Conservation (phyloP, 2,113 vertebrate genomes). For the Toxotes chatareus region DNA sequence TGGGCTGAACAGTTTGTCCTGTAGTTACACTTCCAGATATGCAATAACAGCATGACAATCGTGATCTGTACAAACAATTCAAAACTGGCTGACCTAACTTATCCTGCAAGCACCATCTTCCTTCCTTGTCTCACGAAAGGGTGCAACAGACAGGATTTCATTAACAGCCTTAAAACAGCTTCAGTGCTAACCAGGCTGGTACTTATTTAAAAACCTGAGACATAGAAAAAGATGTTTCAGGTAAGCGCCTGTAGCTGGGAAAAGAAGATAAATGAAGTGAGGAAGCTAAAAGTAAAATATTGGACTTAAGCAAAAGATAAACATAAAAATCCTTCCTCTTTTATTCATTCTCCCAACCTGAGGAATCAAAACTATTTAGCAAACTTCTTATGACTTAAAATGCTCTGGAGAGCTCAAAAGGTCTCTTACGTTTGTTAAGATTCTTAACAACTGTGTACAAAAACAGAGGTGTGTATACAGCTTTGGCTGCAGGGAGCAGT, state of each 20-base stretch:
- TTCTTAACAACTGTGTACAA: too few relatives aligned
- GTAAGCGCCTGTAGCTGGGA: too few relatives aligned
- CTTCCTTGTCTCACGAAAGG: neutral
- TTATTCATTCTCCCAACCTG: too few relatives aligned
- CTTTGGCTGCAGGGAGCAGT: neutral
- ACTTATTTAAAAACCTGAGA: neutral
- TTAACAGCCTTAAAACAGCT: neutral
- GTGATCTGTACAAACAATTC: neutral
- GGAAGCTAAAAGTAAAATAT: neutral
- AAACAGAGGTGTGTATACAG: neutral
- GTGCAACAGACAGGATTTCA: neutral
- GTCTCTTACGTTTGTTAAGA: too few relatives aligned
- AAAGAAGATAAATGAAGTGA: neutral
- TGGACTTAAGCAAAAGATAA: too few relatives aligned
- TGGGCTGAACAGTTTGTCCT: constrained; percentile 33
- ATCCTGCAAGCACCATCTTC: neutral
- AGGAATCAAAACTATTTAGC: too few relatives aligned
- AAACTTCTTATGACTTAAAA: neutral
- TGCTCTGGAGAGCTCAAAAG: neutral
- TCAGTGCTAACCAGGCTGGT: neutral
- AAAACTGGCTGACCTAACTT: neutral
- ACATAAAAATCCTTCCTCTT: too few relatives aligned
- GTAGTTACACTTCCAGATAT: neutral
- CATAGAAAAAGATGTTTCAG: too few relatives aligned
- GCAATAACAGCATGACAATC: neutral